Conservation (phyloP, 2,888 invertebrate species). For the Mantis religiosa region DNA sequence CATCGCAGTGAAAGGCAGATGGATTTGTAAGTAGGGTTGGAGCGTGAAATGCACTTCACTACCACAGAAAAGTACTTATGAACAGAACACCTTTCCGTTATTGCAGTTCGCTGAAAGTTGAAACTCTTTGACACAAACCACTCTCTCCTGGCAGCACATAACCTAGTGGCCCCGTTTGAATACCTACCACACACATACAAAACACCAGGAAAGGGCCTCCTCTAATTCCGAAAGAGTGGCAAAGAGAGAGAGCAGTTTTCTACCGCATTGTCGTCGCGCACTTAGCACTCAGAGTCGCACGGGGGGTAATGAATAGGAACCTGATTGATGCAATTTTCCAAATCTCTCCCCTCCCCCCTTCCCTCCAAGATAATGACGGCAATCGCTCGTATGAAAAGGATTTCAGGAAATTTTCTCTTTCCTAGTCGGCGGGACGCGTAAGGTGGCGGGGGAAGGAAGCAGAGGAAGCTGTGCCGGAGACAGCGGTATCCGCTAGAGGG, state of each 20-base stretch:
- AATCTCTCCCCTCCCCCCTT: slow-evolving; percentile 14
- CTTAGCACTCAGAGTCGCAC: slow-evolving; percentile 19
- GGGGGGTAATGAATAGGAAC: slow-evolving; percentile 31
- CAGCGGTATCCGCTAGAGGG: slow-evolving; percentile 46
- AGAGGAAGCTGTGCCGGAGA: slow-evolving; percentile 50
- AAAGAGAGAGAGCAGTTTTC: background rate
- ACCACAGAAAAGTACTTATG: background rate
- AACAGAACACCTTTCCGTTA: background rate
- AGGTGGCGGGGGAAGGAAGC: slow-evolving; percentile 33
- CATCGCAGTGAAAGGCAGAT: background rate
- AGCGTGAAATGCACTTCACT: background rate
- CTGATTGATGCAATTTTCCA: slow-evolving; percentile 32
- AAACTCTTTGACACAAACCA: background rate
- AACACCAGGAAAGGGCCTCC: background rate
- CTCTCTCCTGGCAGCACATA: background rate
- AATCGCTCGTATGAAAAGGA: slow-evolving; percentile 26
- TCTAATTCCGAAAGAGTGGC: background rate
- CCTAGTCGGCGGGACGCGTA: slow-evolving; percentile 1
- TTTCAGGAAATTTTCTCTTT: slow-evolving; percentile 29
- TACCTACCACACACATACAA: background rate
- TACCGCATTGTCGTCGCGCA: slow-evolving; percentile 3
- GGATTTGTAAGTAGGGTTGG: background rate
- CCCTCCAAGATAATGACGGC: slow-evolving; percentile 26
- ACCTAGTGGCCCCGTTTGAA: background rate
- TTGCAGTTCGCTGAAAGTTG: background rate